Evolutionary conservation across 2,797 vertebrate genomes (phyloP), one percentile per base, ranked within the genome.

Genomic region (Eleutherodactylus coqui): DNA sequence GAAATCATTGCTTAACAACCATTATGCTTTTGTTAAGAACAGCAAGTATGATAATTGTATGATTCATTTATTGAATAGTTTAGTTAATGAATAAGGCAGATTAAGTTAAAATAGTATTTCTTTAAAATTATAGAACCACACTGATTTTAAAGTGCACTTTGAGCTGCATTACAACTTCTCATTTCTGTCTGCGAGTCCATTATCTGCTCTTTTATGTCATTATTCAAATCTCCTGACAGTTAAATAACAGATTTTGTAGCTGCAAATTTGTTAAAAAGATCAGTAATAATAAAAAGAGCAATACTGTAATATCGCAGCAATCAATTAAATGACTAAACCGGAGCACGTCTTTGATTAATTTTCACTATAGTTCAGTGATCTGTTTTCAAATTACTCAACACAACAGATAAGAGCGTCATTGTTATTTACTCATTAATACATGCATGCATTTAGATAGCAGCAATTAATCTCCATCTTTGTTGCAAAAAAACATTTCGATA

Each of bases 351-450:
- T 84, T 64, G 69, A 75, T 84, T 36, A 75, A 84, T 87, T 80
- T 17, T 36, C 34, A 17, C 67, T 45, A 17, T 84, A 79, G 32
- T 84, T 87, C 53, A 87, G 32, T 81, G 77, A 81, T 87, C 55
- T 87, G 77, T 87, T 79, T 75, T 87, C 21, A 75, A 75, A 84
- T 87, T 79, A 84, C 82, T 84, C 43, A 79, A 32, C 76, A 38
- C 82, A 75, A 67, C 82, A 84, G 86, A 87, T 87, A 87, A 75
- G 49, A 62, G 51, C 32, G 70, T 34, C 82, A 76, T 81, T 87
- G 81, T 84, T 84, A 87, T 84, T 87, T 87, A 79, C 82, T 75
- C 86, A 84, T 87, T 87, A 87, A 84, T 87, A 76, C 55, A 53
- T 41, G 32, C 55, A 0, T 51, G 41, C 82, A 51, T 41, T 64